A percentile compares a stretch with the other conserved stretches of the same genome.
Conservation (phyloP, 2,113 vertebrate genomes). For the Cisticola juncidis region DNA sequence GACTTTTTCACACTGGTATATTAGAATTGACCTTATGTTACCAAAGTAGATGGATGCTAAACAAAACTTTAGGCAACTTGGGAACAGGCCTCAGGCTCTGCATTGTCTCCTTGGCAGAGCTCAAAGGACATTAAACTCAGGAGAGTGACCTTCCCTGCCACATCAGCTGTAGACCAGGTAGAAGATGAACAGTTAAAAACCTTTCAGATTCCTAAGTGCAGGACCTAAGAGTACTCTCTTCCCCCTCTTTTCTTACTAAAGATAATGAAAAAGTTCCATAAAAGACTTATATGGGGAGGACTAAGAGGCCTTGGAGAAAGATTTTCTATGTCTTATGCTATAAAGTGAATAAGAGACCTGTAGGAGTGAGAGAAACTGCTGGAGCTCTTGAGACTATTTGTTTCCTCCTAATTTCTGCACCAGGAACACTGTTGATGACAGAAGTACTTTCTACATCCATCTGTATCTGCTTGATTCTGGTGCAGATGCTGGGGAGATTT, state of each 20-base stretch:
- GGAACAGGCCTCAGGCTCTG: background rate
- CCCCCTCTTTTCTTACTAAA: background rate
- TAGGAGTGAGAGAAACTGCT: background rate
- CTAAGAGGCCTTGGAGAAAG: background rate
- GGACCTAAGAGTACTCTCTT: background rate
- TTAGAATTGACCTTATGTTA: background rate
- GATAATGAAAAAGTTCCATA: background rate
- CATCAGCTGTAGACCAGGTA: background rate
- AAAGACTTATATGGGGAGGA: background rate
- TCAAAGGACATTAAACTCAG: background rate
- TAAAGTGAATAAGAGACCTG: background rate
- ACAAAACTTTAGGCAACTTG: background rate
- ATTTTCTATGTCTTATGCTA: background rate
- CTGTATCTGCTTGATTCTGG: background rate
- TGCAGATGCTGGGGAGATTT: background rate
- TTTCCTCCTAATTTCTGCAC: background rate
- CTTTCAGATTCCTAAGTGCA: background rate
- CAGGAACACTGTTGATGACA: background rate
- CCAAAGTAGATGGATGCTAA: background rate
- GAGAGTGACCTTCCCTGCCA: background rate
- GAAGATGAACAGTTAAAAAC: background rate
- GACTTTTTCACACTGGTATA: too few species aligned
- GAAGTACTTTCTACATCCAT: background rate
- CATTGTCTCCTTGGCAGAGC: background rate
- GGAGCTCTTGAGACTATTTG: accelerated